Evolutionary conservation across 2,888 invertebrate genomes (phyloP).

Genomic region (Auanema freiburgensis): DNA sequence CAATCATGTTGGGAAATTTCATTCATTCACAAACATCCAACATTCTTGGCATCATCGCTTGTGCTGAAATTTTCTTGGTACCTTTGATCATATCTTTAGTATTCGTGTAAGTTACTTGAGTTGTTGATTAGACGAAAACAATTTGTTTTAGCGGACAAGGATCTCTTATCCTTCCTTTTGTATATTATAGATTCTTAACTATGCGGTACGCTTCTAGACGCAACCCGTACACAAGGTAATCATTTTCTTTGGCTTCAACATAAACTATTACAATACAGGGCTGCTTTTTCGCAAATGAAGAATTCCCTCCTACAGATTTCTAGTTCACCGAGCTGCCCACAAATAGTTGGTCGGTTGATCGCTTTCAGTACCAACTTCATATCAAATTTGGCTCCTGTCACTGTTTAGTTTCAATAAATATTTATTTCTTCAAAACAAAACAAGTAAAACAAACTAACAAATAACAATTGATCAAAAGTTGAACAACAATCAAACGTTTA

Average conservation of each 20-base stretch:
- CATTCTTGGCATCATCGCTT: slow-evolving; percentile 77
- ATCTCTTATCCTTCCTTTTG: slow-evolving; percentile 86
- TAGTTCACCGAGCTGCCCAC: slow-evolving; percentile 75
- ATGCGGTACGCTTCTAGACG: slow-evolving; percentile 89
- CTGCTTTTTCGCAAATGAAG: slow-evolving; percentile 84
- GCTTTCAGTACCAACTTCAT: slow-evolving; percentile 74
- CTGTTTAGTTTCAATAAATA: slow-evolving; percentile 1
- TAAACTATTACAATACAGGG: slow-evolving; percentile 57
- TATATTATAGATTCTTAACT: slow-evolving; percentile 93
- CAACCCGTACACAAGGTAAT: slow-evolving; percentile 89
- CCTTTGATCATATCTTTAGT: slow-evolving; percentile 70
- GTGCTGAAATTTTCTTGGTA: slow-evolving; percentile 82
- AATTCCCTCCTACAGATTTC: slow-evolving; percentile 75
- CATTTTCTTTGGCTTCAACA: slow-evolving; percentile 3
- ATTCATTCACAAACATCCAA: slow-evolving; percentile 45
- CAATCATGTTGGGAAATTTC: slow-evolving; percentile 31
- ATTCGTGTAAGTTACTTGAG: slow-evolving; percentile 73
- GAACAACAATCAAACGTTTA: slow-evolving; percentile 78
- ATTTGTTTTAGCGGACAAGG: slow-evolving; percentile 78
- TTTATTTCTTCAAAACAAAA: not conserved
- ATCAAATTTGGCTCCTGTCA: slow-evolving; percentile 77
- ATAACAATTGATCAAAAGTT: slow-evolving; percentile 22
- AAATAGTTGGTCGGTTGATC: slow-evolving; percentile 72
- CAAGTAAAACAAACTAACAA: too few species aligned
- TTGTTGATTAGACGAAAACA: not conserved